These are phyloP conservation scores for Choristoneura rosaceana DNA, from an alignment of 2,888 invertebrate genomes.

Conservation along the genomic window DNA sequence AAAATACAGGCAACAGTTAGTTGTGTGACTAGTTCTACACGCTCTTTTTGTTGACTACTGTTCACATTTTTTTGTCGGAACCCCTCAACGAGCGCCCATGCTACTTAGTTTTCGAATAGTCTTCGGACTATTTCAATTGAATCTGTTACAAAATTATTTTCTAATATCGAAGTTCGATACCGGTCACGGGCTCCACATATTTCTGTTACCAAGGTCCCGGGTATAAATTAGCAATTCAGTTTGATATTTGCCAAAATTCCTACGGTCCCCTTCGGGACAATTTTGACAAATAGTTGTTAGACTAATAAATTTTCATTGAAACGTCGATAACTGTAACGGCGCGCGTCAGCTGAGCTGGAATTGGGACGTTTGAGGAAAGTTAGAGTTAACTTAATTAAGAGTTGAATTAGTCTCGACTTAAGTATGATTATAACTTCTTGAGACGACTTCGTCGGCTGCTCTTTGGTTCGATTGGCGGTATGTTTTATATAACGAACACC, in stretches of 20 bases:
- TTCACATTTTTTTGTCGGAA: slow-evolving; percentile 12
- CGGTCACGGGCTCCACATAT: slow-evolving; percentile 49
- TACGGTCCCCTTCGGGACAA: slow-evolving; percentile 70
- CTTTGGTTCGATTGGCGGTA: slow-evolving; percentile 51
- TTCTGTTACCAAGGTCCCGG: slow-evolving; percentile 56
- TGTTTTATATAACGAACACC: slow-evolving; percentile 25
- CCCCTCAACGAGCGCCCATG: not conserved
- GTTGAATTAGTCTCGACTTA: slow-evolving; percentile 78
- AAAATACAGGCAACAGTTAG: slow-evolving; percentile 79
- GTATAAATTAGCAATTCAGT: slow-evolving; percentile 74
- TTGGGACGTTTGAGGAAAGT: slow-evolving; percentile 75
- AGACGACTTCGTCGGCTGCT: slow-evolving; percentile 65
- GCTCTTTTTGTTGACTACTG: slow-evolving; percentile 21
- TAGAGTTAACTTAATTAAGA: slow-evolving; percentile 79
- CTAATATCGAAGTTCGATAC: slow-evolving; percentile 49
- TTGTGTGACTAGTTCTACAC: slow-evolving; percentile 46
- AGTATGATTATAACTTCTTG: slow-evolving; percentile 77
- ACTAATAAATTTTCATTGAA: slow-evolving; percentile 83
- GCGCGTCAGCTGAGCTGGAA: slow-evolving; percentile 74
- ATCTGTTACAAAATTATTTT: slow-evolving; percentile 41
- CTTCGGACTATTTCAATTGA: slow-evolving; percentile 16
- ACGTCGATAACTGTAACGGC: slow-evolving; percentile 70
- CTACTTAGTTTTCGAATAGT: slow-evolving; percentile 11
- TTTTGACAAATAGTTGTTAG: slow-evolving; percentile 82
- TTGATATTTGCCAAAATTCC: slow-evolving; percentile 76